Evolutionary conservation across 2,797 vertebrate species (phyloP), one percentile per base, ranked within the genome.

Genomic region (Sebastes glaucus): DNA sequence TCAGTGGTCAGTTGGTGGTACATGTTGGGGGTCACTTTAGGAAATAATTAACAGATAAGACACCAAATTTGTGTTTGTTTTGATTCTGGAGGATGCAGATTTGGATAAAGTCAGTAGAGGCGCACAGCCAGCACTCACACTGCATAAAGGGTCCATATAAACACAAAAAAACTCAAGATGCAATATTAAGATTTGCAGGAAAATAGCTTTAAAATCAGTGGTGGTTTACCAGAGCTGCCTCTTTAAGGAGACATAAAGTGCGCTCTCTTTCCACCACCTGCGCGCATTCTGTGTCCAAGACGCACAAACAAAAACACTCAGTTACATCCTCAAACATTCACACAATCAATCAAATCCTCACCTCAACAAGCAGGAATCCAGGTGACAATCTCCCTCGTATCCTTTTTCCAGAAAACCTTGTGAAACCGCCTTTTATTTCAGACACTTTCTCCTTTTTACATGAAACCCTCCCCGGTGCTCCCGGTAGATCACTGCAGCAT

Each of bases 191-290:
- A 46, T 27, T 3, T 7, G 9, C 18, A 32, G 23, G 8, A 11
- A 67, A 49, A 66, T 6, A 42, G 4, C 11, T 14, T 2, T 20
- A 11, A 27, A 13, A 7, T 23, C 33, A 25, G 60, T 6, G 22
- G 0, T 32, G 22, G 1, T 53, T 7, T 5, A 13, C 23, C 32
- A 32, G 32, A 32, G 6, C 11, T 6, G 27, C 7, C 10, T 22
- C 4, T 32, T 10, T 2, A 46, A 7, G 25, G 72, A 76, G 22
- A 52, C 1, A 60, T 13, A 7, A 63, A 84, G 85, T 79, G 87
- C 82, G 84, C 84, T 87, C 80, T 71, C 13, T 71, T 3, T 66
- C 13, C 42, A 2, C 32, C 85, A 88, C 87, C 86, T 88, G 88
- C 67, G 87, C 90, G 79, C 84, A 64, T 18, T 77, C 35, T 16